These are phyloP conservation scores for Pristionchus exspectatus DNA, from an alignment of 2,888 invertebrate species.

Conservation along the genomic window DNA sequence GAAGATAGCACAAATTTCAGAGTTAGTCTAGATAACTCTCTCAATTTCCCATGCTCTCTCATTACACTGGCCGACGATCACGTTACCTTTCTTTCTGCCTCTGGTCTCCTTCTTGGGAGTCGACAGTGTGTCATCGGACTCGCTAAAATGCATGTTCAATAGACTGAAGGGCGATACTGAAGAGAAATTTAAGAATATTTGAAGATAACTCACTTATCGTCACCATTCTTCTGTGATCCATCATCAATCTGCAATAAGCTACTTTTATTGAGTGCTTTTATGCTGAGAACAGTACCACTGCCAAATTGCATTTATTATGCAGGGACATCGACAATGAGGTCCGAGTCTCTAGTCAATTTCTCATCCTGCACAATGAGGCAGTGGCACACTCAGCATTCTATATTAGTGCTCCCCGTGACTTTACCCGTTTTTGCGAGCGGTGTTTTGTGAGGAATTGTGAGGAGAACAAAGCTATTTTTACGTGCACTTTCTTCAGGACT, in stretches of 20 bases:
- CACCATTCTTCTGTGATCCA: background rate
- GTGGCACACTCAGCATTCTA: background rate
- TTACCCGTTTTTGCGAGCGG: background rate
- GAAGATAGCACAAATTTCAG: background rate
- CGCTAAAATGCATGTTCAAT: background rate
- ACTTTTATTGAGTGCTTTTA: background rate
- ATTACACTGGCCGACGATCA: too few species aligned
- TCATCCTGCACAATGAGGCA: too few species aligned
- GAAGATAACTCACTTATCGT: background rate
- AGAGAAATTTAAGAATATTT: background rate
- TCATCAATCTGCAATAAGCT: background rate
- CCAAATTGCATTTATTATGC: too few species aligned
- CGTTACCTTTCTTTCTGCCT: slow-evolving; percentile 31
- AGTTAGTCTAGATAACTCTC: too few species aligned
- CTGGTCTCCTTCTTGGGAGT: slow-evolving; percentile 27
- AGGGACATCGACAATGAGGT: too few species aligned
- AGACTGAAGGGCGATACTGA: background rate
- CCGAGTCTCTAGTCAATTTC: too few species aligned
- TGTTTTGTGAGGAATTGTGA: background rate
- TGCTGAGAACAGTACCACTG: background rate
- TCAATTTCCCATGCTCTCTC: too few species aligned
- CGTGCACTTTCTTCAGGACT: too few species aligned
- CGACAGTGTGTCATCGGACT: too few species aligned
- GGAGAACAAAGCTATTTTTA: background rate
- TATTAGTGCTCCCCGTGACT: background rate